Conservation (phyloP, 2,888 invertebrate genomes). For the Dorcus hopei region DNA sequence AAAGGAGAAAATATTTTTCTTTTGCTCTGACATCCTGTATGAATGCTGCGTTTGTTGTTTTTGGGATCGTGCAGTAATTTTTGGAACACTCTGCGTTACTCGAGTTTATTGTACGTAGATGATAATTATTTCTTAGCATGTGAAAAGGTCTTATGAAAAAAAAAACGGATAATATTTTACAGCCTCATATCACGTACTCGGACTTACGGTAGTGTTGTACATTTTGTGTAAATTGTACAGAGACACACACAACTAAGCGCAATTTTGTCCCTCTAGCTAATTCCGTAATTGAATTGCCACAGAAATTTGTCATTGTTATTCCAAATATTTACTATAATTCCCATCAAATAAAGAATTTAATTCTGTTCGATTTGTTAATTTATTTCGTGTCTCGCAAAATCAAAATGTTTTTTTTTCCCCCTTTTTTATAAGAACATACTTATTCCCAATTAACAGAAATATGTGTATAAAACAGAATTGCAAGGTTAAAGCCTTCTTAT, state of each 20-base stretch:
- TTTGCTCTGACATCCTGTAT: too few relatives aligned
- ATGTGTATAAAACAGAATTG: too few relatives aligned
- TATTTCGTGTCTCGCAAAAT: neutral
- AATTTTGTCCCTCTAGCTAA: constrained; percentile 30
- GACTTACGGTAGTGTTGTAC: constrained; percentile 13
- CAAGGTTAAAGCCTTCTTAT: too few relatives aligned
- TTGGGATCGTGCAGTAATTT: constrained; percentile 22
- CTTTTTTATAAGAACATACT: too few relatives aligned
- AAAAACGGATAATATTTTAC: constrained; percentile 22
- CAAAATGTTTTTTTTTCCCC: too few relatives aligned
- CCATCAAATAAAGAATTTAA: constrained; percentile 33
- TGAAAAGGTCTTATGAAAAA: constrained; percentile 28
- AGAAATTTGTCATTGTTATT: constrained; percentile 32
- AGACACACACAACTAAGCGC: constrained; percentile 18
- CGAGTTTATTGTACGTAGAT: constrained; percentile 27
- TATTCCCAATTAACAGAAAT: too few relatives aligned
- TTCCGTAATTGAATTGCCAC: constrained; percentile 26
- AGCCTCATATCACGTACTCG: constrained; percentile 28
- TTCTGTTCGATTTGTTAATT: constrained; percentile 11
- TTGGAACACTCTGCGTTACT: constrained; percentile 17
- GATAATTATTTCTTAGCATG: constrained; percentile 25
- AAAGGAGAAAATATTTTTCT: too few relatives aligned
- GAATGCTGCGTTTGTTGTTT: too few relatives aligned
- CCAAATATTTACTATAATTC: constrained; percentile 34
- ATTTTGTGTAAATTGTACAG: constrained; percentile 9